phyloP scores from a whole-genome alignment of 2,113 vertebrate genomes.

The Thryonomys swinderianus region DNA sequence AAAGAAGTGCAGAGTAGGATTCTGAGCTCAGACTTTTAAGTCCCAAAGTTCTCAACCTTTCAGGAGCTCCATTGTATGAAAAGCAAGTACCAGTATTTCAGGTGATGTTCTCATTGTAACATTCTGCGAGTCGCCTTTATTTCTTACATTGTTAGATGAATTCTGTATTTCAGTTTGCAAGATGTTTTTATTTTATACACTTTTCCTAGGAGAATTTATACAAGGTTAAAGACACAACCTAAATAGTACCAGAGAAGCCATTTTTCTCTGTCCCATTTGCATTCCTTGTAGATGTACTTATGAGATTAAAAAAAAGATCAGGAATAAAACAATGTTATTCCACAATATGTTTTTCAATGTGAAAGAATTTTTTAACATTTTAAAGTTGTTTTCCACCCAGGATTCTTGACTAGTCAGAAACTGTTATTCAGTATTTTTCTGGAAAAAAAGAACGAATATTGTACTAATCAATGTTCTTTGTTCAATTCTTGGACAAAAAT shows the following conservation, averaged over 20 bases:
- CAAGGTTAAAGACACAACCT: not conserved
- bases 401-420: conserved; percentile 18
- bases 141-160: not conserved
- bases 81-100: not conserved
- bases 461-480: conserved; percentile 54
- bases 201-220: not conserved
- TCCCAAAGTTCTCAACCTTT: not conserved
- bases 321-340: not conserved
- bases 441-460: conserved; percentile 21
- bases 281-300: not conserved
- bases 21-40: not conserved
- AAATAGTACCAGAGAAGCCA: not conserved
- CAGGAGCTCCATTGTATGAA: not conserved
- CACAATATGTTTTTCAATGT: not conserved
- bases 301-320: not conserved
- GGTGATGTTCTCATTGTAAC: not conserved
- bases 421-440: not conserved
- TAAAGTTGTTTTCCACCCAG: conserved; percentile 14
- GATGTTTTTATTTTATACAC: not conserved
- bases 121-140: not conserved
- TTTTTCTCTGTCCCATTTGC: not conserved
- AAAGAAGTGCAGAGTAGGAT: not conserved
- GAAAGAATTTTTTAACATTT: conserved; percentile 34
- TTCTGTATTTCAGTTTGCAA: not conserved
- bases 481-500: conserved; percentile 59